Evolutionary conservation across 1,140 invertebrate species (phyloP).

Genomic region (Bombus confusus): DNA sequence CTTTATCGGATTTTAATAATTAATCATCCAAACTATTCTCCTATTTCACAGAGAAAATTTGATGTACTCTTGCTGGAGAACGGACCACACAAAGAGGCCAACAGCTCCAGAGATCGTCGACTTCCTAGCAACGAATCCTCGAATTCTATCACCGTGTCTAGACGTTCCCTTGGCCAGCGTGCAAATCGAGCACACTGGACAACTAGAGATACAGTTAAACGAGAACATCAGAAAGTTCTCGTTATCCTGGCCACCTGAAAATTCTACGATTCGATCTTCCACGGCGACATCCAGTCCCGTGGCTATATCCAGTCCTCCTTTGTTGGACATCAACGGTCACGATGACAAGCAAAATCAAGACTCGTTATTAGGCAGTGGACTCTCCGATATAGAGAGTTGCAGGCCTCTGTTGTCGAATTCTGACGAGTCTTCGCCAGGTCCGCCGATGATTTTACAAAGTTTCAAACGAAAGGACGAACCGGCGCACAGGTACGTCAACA

Average conservation of each 20-base stretch:
- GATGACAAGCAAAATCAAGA: slow-evolving; percentile 52
- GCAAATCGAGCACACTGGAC: slow-evolving; percentile 85
- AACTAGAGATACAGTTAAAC: slow-evolving; percentile 83
- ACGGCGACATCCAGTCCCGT: slow-evolving; percentile 5
- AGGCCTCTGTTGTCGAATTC: slow-evolving; percentile 57
- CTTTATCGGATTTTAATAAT: not conserved
- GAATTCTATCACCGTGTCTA: slow-evolving; percentile 90
- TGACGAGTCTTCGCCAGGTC: not conserved
- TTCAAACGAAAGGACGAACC: slow-evolving; percentile 40
- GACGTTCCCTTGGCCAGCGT: slow-evolving; percentile 90
- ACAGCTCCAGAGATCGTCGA: slow-evolving; percentile 90
- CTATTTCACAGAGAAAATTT: slow-evolving; percentile 85
- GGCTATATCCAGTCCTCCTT: slow-evolving; percentile 45
- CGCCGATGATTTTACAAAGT: not conserved
- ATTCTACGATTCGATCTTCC: not conserved
- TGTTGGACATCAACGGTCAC: slow-evolving; percentile 66
- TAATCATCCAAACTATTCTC: not conserved
- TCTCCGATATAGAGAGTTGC: slow-evolving; percentile 60
- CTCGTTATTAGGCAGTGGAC: slow-evolving; percentile 16
- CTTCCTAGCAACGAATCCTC: slow-evolving; percentile 88
- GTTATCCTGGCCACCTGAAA: slow-evolving; percentile 66
- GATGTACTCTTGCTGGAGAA: slow-evolving; percentile 90
- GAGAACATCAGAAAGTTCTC: slow-evolving; percentile 79
- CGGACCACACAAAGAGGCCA: slow-evolving; percentile 87
- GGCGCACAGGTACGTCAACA: slow-evolving; percentile 65